Evolutionary conservation across 2,797 vertebrate genomes (phyloP).

Genomic region (Gallinago solitaria): DNA sequence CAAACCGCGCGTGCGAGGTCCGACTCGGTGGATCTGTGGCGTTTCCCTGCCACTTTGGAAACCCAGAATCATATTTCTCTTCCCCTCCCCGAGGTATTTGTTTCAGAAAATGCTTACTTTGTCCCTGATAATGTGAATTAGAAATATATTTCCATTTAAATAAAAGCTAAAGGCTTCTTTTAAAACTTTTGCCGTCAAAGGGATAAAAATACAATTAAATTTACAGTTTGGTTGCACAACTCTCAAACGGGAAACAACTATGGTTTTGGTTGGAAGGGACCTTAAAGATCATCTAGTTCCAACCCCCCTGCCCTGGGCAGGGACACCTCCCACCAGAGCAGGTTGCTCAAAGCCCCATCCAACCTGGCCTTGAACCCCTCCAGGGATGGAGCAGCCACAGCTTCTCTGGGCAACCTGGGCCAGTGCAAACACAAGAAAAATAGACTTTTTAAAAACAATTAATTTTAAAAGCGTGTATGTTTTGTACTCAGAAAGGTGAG

Average conservation of each 20-base stretch:
- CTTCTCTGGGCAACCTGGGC: background rate
- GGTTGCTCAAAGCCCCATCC: no score
- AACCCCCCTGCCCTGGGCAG: background rate
- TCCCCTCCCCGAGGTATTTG: background rate
- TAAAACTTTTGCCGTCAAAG: background rate
- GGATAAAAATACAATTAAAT: background rate
- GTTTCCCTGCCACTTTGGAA: background rate
- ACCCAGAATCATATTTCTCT: background rate
- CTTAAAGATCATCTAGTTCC: background rate
- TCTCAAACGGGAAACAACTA: background rate
- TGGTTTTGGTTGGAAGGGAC: background rate
- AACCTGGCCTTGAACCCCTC: no score
- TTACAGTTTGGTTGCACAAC: background rate
- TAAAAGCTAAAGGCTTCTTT: background rate
- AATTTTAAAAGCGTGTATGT: accelerated
- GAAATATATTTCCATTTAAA: background rate
- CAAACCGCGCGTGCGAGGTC: background rate
- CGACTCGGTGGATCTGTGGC: background rate
- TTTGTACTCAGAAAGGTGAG: background rate
- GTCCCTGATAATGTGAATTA: background rate
- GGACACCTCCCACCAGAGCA: background rate
- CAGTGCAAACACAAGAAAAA: background rate
- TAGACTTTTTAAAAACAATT: background rate
- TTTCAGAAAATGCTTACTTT: background rate
- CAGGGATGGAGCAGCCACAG: background rate